Conservation (phyloP, 2,113 vertebrate species). For the Bambusicola thoracicus region DNA sequence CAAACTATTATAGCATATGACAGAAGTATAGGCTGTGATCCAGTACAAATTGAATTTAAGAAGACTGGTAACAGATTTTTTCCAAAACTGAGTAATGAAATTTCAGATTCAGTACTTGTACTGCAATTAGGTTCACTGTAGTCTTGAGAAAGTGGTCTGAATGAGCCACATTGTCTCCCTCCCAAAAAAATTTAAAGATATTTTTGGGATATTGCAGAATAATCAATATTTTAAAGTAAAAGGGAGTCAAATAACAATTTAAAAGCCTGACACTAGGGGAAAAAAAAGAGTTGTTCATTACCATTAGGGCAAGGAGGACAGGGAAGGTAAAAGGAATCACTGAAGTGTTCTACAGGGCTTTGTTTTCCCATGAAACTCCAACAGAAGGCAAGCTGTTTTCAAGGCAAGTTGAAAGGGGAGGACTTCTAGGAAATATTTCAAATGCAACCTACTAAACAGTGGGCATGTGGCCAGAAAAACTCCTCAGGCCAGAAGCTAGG, state of each 20-base stretch:
- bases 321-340: not conserved
- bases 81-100: not conserved
- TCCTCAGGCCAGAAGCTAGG: conserved; percentile 7
- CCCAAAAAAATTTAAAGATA: not conserved
- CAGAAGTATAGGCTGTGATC: not conserved
- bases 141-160: not conserved
- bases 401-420: not conserved
- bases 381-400: not conserved
- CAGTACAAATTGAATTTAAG: not conserved
- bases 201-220: not conserved
- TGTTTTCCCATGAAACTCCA: not conserved
- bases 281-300: not conserved
- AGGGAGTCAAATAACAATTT: not conserved
- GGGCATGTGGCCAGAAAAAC: not conserved
- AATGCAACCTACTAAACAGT: not conserved
- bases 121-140: not conserved
- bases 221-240: not conserved
- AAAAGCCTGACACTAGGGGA: not conserved
- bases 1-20: not conserved
- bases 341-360: not conserved
- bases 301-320: not conserved
- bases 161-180: not conserved
- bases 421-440: conserved; percentile 43
- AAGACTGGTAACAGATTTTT: no score
- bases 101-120: not conserved